Evolutionary conservation across 2,113 vertebrate genomes (phyloP), one percentile per base, ranked within the genome.

Genomic region (Paradoxurus hermaphroditus): DNA sequence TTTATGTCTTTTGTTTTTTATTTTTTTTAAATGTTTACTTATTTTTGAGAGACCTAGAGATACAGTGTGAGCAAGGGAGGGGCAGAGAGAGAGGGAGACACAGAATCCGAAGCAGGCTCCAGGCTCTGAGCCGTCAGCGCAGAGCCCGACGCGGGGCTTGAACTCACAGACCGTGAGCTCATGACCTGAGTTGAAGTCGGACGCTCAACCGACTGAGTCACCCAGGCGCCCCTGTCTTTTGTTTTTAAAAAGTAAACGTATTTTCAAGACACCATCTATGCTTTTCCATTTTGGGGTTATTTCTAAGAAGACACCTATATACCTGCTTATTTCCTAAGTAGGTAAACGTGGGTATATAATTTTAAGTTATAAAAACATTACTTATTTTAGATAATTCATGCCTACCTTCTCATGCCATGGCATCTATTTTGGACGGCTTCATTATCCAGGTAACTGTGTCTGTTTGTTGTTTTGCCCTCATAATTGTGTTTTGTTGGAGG

Each of bases 161-260:
- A n/a, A n/a, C n/a, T n/a, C n/a, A n/a, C n/a, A n/a, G n/a, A n/a
- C n/a, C n/a, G n/a, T n/a, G n/a, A n/a, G n/a, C n/a, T n/a, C n/a
- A n/a, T n/a, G n/a, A n/a, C n/a, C n/a, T n/a, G n/a, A n/a, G n/a
- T n/a, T n/a, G n/a, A n/a, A n/a, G n/a, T n/a, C n/a, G n/a, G n/a
- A n/a, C n/a, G n/a, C n/a, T n/a, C n/a, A n/a, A n/a, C n/a, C n/a
- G n/a, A n/a, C n/a, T n/a, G n/a, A n/a, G n/a, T n/a, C n/a, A n/a
- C n/a, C n/a, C n/a, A n/a, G n/a, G n/a, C n/a, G n/a, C n/a, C n/a
- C n/a, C n/a, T n/a, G n/a, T 49, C 4, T 84, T 86, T 56, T 75
- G 13, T 36, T 83, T 96, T 87, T 68, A n/a, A 53, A 78, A 92
- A 53, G 51, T 15, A 79, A 95, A 94, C 83, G 56, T 79, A 65